Evolutionary conservation across 2,113 vertebrate genomes (phyloP).

Genomic region (Erythrolamprus reginae): DNA sequence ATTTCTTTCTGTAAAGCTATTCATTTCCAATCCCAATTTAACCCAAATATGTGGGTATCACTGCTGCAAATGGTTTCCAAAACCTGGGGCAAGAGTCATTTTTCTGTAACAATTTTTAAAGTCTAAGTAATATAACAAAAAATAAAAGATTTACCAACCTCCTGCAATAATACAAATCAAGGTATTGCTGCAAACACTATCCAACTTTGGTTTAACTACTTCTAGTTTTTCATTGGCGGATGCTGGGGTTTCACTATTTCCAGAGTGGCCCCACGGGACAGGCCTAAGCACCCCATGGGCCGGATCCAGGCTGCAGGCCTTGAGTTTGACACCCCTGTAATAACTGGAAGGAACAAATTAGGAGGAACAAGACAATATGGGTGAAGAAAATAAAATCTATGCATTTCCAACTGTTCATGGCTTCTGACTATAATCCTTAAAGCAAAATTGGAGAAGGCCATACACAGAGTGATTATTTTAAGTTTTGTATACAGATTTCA

Average conservation of each 20-base stretch:
- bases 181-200: not conserved
- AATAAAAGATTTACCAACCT: not conserved
- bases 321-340: not conserved
- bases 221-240: not conserved
- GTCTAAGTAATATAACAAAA: not conserved
- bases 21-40: not conserved
- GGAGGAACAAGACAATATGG: not conserved
- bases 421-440: not conserved
- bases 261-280: no score
- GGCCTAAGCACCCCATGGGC: no score
- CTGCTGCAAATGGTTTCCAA: not conserved
- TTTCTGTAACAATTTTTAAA: not conserved
- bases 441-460: not conserved
- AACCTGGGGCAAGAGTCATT: not conserved
- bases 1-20: not conserved
- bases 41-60: not conserved
- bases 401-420: not conserved
- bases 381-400: not conserved
- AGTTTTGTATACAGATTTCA: not conserved
- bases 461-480: not conserved
- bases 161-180: not conserved
- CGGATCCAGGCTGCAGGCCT: no score
- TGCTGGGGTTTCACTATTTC: no score
- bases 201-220: not conserved
- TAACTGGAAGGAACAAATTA: not conserved